Evolutionary conservation across 2,113 vertebrate species (phyloP), one percentile per base, ranked within the genome.

Genomic region (Paracyprichromis sp.): DNA sequence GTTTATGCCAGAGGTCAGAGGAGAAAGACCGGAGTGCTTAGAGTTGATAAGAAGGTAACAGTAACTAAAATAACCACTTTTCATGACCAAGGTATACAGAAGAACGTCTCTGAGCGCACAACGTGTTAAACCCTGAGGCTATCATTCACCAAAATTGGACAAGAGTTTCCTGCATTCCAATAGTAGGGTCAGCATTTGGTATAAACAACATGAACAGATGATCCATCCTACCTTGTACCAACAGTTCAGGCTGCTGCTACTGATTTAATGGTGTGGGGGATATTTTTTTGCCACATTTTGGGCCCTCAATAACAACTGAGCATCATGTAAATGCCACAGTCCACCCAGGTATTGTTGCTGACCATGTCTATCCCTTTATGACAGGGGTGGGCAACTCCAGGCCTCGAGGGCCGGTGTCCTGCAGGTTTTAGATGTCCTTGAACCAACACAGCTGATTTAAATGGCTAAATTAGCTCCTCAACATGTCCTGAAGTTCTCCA

Each of bases 191-290:
- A 38, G 7, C 11, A 8, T 38, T 69, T 69, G 61, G 61, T 38
- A 21, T 69, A 69, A 21, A 13, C 61, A 69, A 21, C 61, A 66
- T 38, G 19, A 66, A 21, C 61, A 2, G 10, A 13, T 66, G 19
- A 38, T 69, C 63, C 63, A 69, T 8, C 19, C 63, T 38, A 19
- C 2, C 34, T 69, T 69, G 1, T 21, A 38, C 11, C 63, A 38
- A 69, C 63, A 38, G 4, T 69, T 69, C 19, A 38, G 19, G 63
- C 34, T 2, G 0, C 19, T 0, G 61, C 61, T 69, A 13, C 0
- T 21, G 19, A 38, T 38, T 38, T 69, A 69, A 69, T 69, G 63
- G 34, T 66, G 11, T 38, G 61, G 61, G 34, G 34, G 34, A 66
- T 66, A 8, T 38, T 66, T 38, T 24, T 66, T 21, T 38, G 19